Evolutionary conservation across 2,113 vertebrate species (phyloP).

Genomic region (Notothenia coriiceps): DNA sequence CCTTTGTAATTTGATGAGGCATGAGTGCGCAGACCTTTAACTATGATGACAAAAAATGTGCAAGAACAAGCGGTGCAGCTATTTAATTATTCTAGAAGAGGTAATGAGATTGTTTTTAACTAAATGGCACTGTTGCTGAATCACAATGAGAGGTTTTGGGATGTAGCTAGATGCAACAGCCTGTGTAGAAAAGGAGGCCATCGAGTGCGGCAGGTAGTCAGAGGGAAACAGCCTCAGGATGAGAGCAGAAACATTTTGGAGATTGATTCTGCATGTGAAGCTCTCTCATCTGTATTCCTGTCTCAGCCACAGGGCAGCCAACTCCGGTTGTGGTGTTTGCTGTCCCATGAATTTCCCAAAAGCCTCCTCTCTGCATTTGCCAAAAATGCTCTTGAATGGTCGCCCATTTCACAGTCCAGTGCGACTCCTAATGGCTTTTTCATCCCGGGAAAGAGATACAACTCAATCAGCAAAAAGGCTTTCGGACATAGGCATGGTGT

Average conservation of each 20-base stretch:
- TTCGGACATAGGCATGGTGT: slow-evolving; percentile 48
- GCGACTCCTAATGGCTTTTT: slow-evolving; percentile 77
- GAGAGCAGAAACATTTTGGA: slow-evolving; percentile 31
- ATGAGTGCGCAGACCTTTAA: slow-evolving; percentile 24
- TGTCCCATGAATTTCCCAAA: slow-evolving; percentile 62
- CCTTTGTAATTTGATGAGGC: slow-evolving; percentile 31
- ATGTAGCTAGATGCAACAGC: slow-evolving; percentile 23
- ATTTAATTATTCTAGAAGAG: slow-evolving; percentile 42
- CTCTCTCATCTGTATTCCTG: slow-evolving; percentile 54
- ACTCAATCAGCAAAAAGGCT: slow-evolving; percentile 72
- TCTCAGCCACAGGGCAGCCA: slow-evolving; percentile 29
- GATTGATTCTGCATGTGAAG: background rate
- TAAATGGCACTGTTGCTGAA: slow-evolving; percentile 41
- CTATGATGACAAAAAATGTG: slow-evolving; percentile 36
- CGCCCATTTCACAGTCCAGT: slow-evolving; percentile 81
- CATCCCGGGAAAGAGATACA: slow-evolving; percentile 63
- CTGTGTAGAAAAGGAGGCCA: background rate
- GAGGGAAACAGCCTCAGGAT: slow-evolving; percentile 7
- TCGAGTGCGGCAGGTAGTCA: slow-evolving; percentile 5
- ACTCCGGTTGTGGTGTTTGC: slow-evolving; percentile 62
- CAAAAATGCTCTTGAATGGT: slow-evolving; percentile 71
- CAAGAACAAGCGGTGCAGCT: slow-evolving; percentile 32
- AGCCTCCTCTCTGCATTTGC: slow-evolving; percentile 56
- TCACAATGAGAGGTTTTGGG: slow-evolving; percentile 22
- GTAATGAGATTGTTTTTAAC: slow-evolving; percentile 47